Evolutionary conservation across 2,888 invertebrate species (phyloP).

Genomic region (Rutpela maculata): DNA sequence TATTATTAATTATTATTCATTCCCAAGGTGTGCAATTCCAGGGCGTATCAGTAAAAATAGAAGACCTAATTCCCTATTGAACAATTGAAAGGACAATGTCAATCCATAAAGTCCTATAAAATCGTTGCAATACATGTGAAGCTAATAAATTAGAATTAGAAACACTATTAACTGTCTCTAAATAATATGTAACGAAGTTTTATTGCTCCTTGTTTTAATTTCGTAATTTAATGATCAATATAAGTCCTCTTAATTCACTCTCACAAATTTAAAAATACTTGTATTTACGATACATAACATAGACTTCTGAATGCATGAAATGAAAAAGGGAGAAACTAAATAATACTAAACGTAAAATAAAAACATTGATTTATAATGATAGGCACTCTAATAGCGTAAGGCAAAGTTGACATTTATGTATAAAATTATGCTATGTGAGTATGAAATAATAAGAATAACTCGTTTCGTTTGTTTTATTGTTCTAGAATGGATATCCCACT

Average conservation of each 20-base stretch:
- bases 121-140: neutral
- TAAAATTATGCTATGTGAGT: slow-evolving; percentile 20
- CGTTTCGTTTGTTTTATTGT: slow-evolving; percentile 21
- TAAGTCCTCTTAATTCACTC: slow-evolving; percentile 32
- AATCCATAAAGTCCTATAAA: neutral
- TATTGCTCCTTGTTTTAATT: slow-evolving; percentile 38
- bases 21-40: neutral
- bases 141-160: slow-evolving; percentile 29
- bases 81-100: neutral
- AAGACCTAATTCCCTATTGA: neutral
- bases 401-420: slow-evolving; percentile 28
- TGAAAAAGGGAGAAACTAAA: slow-evolving; percentile 1
- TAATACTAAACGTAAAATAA: slow-evolving; percentile 27
- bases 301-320: neutral
- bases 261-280: slow-evolving; percentile 18
- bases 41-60: neutral
- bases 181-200: slow-evolving; percentile 23
- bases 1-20: neutral
- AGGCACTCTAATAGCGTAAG: slow-evolving; percentile 12
- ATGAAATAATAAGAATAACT: slow-evolving; percentile 11
- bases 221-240: slow-evolving; percentile 39
- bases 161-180: slow-evolving; percentile 32
- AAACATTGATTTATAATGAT: slow-evolving; percentile 29
- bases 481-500: slow-evolving; percentile 4
- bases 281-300: slow-evolving; percentile 19